Base-by-base conservation (phyloP, 1,140 invertebrate genomes). In the Drosophila watanabei region DNA sequence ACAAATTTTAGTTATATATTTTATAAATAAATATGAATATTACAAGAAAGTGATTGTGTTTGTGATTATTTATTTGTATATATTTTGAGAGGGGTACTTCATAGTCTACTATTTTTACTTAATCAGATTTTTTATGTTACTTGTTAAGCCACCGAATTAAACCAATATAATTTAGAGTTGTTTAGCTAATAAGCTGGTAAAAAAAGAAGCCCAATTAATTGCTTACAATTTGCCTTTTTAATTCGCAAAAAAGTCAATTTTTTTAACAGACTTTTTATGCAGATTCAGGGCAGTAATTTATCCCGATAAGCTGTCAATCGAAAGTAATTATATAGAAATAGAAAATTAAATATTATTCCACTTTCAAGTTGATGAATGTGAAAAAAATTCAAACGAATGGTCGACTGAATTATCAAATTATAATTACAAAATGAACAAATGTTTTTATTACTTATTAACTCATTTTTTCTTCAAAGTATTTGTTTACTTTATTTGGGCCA, bases 291-390 rank as follows among this genome's bases (percentile, higher is more conserved):
- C 5, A 30, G 37, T 60, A 35, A 35, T 37, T 37, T 32, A 39
- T 24, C 18, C 45, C 33, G 46, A 68, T 51, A 51, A 68, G 46
- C 46, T 68, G 66, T 66, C 66, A 69, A 69, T 52, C 30, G 13
- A 35, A 30, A n/a, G 20, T 33, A 43, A 68, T 52, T 43, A 30
- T 14, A 18, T 14, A 14, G 5, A 10, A 65, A 65, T 51, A n/a
- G 11, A 37, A 30, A 14, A 37, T 16, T 28, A 16, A 20, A 66
- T 64, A 33, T 39, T 18, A 48, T 37, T 61, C 9, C 8, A 48
- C 30, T 46, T 46, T 59, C 30, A 63, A 30, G 5, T 33, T 24
- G 13, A 60, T 62, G 18, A n/a, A 51, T 9, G 11, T 5, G 4
- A 52, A 32, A 30, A 20, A 30, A 49, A 20, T 16, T 0, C 11